A percentile compares a stretch with the other conserved stretches of the same genome.
phyloP scores from a whole-genome alignment of 92 coral and sea anemone species.

The Porites cylindrica region DNA sequence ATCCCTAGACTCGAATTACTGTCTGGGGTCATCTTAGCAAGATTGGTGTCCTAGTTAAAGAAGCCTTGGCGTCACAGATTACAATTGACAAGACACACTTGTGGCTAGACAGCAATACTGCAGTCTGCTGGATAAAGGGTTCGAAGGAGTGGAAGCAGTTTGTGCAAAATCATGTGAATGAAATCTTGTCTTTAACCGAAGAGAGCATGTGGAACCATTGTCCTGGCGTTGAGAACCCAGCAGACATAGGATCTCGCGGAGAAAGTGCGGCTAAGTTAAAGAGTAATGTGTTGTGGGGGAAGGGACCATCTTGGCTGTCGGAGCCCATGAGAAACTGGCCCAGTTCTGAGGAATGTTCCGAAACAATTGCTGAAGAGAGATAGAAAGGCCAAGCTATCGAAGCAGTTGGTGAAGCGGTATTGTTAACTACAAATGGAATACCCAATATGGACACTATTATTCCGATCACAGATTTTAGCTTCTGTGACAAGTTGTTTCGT shows the following conservation, averaged over 20 bases:
- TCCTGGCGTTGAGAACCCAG: constrained; percentile 18
- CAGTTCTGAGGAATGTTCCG: background rate
- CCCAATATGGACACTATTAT: constrained; percentile 11
- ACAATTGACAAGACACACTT: too few species aligned
- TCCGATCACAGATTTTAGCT: constrained; percentile 44
- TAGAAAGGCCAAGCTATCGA: background rate
- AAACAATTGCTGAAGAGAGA: constrained; percentile 1
- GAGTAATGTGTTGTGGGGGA: constrained; percentile 3
- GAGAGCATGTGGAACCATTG: constrained; percentile 22
- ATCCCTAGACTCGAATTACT: background rate
- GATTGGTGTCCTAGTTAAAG: too few species aligned
- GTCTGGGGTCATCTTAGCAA: too few species aligned
- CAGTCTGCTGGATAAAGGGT: background rate
- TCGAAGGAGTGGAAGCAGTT: constrained; percentile 30
- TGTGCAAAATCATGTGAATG: constrained; percentile 22
- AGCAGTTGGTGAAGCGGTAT: background rate
- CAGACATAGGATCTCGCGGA: constrained; percentile 20
- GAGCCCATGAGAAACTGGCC: constrained; percentile 1
- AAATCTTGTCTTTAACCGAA: constrained; percentile 16
- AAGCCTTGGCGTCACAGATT: too few species aligned
- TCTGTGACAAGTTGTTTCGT: constrained; percentile 35
- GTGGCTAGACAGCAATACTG: too few species aligned
- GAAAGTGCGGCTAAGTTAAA: background rate
- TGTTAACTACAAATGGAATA: background rate
- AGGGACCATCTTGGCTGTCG: constrained; percentile 16